Evolutionary conservation across 2,113 vertebrate genomes (phyloP), one percentile per base, ranked within the genome.

Genomic region (Lipophrys pholis): DNA sequence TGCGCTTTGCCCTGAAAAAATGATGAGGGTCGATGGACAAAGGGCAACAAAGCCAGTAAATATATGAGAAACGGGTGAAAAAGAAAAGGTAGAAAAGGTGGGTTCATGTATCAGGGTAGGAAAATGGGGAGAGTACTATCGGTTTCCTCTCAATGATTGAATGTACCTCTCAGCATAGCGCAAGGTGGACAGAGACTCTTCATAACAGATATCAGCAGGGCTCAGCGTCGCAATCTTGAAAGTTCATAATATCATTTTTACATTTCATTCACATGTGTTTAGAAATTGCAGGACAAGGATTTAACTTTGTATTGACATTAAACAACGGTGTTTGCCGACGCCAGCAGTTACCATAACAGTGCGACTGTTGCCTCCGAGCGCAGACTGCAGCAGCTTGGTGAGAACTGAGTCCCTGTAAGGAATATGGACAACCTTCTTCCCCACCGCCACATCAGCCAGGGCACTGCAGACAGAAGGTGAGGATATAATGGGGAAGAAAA

Each of bases 381-480:
- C 95, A 6, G 95, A 94, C 87, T 95, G 96, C 67, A 96, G 94
- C 76, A 96, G 89, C 84, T 96, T 96, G 68, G 96, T 97, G 30
- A 98, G 94, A 16, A 96, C 87, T 0, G 95, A 97, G 83, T 95
- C 94, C 83, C 96, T 90, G 82, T 97, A 97, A 1, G 96, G 96
- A 46, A 97, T 74, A 9, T 96, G 95, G 11, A 95, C 65, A 0
- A 92, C 90, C 69, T 86, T 96, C 89, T 86, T 96, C 43, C 95
- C 95, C 65, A 89, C 71, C 0, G 95, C 93, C 10, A 91, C 90
- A 9, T 96, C 95, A 17, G 96, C 95, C 8, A 97, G 92, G 50
- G 94, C 89, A 41, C 96, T 97, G 59, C 0, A 43, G 53, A 14
- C 50, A 30, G 21, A n/a, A 57, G 8, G 17, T 35, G 36, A 63